These are phyloP conservation scores for Anarsia innoxiella DNA, from an alignment of 2,888 invertebrate species.

Conservation along the genomic window DNA sequence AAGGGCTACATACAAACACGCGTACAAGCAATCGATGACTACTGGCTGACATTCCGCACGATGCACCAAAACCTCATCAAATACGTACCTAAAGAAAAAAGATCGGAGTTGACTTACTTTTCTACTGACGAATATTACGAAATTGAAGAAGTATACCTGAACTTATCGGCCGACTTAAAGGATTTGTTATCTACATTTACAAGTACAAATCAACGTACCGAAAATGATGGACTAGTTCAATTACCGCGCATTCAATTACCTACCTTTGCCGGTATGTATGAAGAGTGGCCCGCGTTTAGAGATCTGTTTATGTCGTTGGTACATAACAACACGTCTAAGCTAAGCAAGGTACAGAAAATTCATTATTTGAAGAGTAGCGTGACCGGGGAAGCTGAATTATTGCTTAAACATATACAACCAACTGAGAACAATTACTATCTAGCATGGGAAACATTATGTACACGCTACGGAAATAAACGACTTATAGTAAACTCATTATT, in stretches of 20 bases:
- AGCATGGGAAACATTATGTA: slow-evolving; percentile 10
- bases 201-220: no score
- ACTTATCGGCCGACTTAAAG: no score
- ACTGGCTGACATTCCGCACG: no score
- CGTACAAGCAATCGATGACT: no score
- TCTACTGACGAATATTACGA: no score
- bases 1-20: no score
- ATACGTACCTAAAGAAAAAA: no score
- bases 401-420: slow-evolving; percentile 13
- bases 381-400: slow-evolving; percentile 12
- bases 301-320: slow-evolving; percentile 9
- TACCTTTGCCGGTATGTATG: slow-evolving; percentile 6
- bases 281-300: slow-evolving; percentile 8
- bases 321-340: slow-evolving; percentile 6
- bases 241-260: slow-evolving; percentile 10
- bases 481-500: slow-evolving; percentile 14
- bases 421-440: slow-evolving; percentile 9
- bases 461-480: slow-evolving; percentile 10
- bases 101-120: no score
- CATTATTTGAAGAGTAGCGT: slow-evolving; percentile 14
- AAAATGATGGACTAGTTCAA: no score
- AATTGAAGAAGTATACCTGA: no score
- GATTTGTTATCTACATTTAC: no score
- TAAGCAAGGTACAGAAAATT: slow-evolving; percentile 10
- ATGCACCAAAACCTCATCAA: no score